These are phyloP conservation scores for Eumaeus atala DNA, from an alignment of 1,140 invertebrate genomes.

Conservation along the genomic window DNA sequence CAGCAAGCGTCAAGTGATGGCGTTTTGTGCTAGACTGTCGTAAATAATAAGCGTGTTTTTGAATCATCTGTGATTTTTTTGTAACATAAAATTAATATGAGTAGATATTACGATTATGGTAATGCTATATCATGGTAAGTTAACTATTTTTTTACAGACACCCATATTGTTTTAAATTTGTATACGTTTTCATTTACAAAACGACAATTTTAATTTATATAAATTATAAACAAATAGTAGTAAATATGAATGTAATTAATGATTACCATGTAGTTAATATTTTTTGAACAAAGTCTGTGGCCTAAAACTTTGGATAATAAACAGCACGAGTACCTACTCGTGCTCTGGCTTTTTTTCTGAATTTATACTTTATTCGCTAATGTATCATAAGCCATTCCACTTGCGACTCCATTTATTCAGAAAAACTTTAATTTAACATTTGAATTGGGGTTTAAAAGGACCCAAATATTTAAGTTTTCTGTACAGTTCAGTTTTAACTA, in stretches of 20 bases:
- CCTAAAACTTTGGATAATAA: neutral
- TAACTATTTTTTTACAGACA: conserved; percentile 37
- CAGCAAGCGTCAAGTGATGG: conserved; percentile 64
- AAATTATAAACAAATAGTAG: conserved; percentile 9
- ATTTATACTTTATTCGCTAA: neutral
- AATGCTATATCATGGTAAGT: conserved; percentile 74
- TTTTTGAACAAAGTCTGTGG: neutral
- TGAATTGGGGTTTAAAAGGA: too few species aligned
- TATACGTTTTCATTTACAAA: conserved; percentile 47
- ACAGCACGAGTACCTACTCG: neutral
- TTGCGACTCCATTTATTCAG: too few species aligned
- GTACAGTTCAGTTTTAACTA: too few species aligned
- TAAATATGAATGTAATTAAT: neutral
- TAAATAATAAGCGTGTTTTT: conserved; percentile 49
- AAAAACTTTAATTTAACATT: too few species aligned
- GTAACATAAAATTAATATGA: conserved; percentile 65
- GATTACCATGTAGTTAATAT: conserved; percentile 4
- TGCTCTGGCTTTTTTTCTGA: conserved; percentile 1
- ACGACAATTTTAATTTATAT: conserved; percentile 32
- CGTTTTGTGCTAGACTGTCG: conserved; percentile 55
- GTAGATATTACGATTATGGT: conserved; percentile 74
- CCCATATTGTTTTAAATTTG: conserved; percentile 61
- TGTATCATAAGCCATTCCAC: too few species aligned
- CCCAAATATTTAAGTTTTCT: too few species aligned
- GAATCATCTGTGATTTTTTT: conserved; percentile 47